Evolutionary conservation across 2,113 vertebrate species (phyloP), one percentile per base, ranked within the genome.

Genomic region (Heterotilapia buettikoferi): DNA sequence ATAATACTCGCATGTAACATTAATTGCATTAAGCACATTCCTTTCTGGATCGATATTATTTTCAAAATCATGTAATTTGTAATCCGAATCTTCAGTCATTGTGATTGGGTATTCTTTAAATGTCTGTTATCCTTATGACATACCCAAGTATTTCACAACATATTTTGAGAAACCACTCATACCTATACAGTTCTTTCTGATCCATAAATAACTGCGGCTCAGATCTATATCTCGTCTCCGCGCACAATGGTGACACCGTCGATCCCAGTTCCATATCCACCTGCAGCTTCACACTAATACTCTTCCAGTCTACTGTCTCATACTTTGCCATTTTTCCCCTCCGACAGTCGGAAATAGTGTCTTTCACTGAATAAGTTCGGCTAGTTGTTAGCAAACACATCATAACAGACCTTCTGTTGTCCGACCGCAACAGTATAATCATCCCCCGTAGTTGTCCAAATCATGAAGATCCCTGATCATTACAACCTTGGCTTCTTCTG

Each of bases 201-300:
- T 18, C 45, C 45, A 47, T 2, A 47, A 0, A 47, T 47, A 47
- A 47, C 45, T 47, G 45, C 3, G 6, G 43, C 2, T 45, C 43
- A 14, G 13, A 45, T 45, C 43, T 0, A 45, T 45, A 47, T 50
- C 6, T 47, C 0, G 0, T 50, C 47, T 52, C 4, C 1, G 1
- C 1, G 1, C 47, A 19, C 19, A 1, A 19, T 5, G 47, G 0
- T 50, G 4, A 50, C 14, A 50, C 47, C 0, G 4, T 19, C 7
- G 4, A 0, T 19, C 47, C 1, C 7, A 3, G 47, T 52, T 52
- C 18, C 47, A 19, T 5, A 52, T 5, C 47, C 1, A 19, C 47
- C 8, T 19, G 47, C 47, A 52, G 47, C 47, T 52, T 52, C 16
- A 52, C 18, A 52, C 0, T 52, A 5, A 52, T 19, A 19, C 4